phyloP scores from a whole-genome alignment of 2,797 vertebrate genomes.

The Characodon lateralis region DNA sequence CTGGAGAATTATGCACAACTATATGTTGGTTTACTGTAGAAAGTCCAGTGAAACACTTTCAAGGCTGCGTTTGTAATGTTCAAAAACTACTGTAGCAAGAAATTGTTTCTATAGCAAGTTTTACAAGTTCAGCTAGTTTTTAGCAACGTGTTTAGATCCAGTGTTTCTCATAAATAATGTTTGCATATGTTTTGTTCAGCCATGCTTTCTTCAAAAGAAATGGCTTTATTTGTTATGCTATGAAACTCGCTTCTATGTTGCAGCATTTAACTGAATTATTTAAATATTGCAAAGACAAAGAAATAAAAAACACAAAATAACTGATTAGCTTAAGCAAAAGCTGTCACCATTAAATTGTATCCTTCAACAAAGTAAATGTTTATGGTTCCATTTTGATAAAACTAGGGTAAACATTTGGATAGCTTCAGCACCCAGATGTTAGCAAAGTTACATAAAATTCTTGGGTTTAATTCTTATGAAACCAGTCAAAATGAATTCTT shows the following conservation, averaged over 20 bases:
- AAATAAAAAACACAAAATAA: neutral
- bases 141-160: neutral
- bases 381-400: neutral
- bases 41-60: neutral
- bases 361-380: neutral
- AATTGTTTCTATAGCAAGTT: neutral
- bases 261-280: neutral
- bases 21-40: neutral
- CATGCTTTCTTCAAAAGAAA: neutral
- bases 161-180: neutral
- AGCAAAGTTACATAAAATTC: neutral
- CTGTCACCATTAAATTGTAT: neutral
- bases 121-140: neutral
- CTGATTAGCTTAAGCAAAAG: neutral
- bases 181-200: neutral
- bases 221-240: neutral
- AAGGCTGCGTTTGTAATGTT: neutral
- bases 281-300: neutral
- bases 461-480: neutral
- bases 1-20: too few species aligned
- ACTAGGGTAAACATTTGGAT: neutral
- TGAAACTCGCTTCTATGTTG: neutral
- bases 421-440: neutral
- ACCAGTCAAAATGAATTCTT: neutral
- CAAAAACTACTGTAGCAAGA: neutral